Evolutionary conservation across 2,888 invertebrate species (phyloP).

Genomic region (Drosophila subquinaria): DNA sequence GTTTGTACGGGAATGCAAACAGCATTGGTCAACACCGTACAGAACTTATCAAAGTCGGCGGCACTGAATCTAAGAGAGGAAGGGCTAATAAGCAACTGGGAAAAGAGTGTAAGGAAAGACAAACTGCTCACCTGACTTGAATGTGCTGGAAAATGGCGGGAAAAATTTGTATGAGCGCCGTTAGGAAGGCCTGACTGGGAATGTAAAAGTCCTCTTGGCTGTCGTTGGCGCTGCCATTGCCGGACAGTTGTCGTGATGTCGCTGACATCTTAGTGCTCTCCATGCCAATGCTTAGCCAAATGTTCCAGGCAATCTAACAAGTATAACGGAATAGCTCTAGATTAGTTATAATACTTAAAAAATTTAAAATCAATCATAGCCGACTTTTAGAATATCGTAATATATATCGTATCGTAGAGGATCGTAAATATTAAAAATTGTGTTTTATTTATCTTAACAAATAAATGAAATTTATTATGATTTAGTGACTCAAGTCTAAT

Average conservation of each 20-base stretch:
- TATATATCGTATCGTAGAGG: no score
- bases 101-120: neutral
- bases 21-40: conserved; percentile 91
- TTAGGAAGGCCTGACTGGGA: conserved; percentile 97
- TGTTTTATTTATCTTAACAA: no score
- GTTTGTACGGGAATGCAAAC: conserved; percentile 93
- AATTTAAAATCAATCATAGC: no score
- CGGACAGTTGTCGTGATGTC: conserved; percentile 48
- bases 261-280: conserved; percentile 89
- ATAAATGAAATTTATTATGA: no score
- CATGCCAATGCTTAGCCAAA: conserved; percentile 95
- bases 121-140: conserved; percentile 87
- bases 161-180: conserved; percentile 97
- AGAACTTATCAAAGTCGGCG: conserved; percentile 92
- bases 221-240: conserved; percentile 65
- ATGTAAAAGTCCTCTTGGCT: conserved; percentile 89
- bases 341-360: neutral
- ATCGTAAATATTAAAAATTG: no score
- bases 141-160: conserved; percentile 97
- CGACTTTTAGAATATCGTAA: no score
- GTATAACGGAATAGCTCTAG: neutral
- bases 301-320: conserved; percentile 90
- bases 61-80: conserved; percentile 77
- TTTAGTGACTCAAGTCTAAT: no score
- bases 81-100: neutral